Evolutionary conservation across 2,113 vertebrate genomes (phyloP).

Genomic region (Ctenodactylus gundi): DNA sequence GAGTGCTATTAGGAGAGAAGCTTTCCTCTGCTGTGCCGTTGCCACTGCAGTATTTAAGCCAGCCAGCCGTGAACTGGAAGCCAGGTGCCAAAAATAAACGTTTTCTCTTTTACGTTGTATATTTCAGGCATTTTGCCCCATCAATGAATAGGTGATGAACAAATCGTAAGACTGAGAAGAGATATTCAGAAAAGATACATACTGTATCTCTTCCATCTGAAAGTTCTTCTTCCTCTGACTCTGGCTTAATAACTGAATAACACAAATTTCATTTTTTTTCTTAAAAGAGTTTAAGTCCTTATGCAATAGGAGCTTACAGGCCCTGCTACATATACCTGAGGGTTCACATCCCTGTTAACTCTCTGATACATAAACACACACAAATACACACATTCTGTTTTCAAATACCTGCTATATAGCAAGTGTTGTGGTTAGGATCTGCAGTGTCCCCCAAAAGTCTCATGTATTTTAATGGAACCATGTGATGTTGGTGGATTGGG

Average conservation of each 20-base stretch:
- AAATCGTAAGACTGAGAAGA: background rate
- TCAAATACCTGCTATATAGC: background rate
- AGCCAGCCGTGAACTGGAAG: background rate
- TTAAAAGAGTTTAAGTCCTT: background rate
- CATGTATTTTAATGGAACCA: too few species aligned
- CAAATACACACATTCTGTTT: background rate
- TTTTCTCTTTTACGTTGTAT: background rate
- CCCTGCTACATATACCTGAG: background rate
- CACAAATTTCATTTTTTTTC: background rate
- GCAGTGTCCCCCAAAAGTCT: too few species aligned
- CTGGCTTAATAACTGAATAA: background rate
- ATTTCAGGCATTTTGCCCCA: background rate
- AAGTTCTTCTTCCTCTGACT: background rate
- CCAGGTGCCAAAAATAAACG: background rate
- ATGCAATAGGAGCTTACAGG: background rate
- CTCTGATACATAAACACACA: background rate
- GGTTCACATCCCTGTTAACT: background rate
- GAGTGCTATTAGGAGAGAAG: background rate
- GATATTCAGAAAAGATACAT: background rate
- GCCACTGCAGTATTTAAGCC: background rate
- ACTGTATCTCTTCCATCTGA: background rate
- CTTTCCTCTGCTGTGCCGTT: background rate
- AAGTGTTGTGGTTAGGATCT: too few species aligned
- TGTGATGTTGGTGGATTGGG: too few species aligned
- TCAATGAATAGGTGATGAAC: background rate